Percentiles rank a stretch among this genome's conserved stretches.
These are phyloP conservation scores for Nasonia giraulti DNA, from an alignment of 1,140 invertebrate species.

Conservation along the genomic window DNA sequence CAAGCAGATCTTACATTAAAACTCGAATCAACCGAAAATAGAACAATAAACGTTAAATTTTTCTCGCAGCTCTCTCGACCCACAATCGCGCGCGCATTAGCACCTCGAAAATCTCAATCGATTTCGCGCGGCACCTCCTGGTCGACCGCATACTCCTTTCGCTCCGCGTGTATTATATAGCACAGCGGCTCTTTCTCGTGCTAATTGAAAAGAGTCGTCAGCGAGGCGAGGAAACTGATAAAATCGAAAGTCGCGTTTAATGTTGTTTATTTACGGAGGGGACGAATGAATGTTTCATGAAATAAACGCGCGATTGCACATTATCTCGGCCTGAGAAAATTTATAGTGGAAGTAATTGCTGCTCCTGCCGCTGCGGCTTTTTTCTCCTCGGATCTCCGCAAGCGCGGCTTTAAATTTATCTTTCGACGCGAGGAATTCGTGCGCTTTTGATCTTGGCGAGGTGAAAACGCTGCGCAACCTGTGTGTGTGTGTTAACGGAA, in stretches of 20 bases:
- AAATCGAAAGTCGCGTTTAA: constrained; percentile 44
- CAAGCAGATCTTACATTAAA: too few species aligned
- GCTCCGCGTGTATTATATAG: neutral
- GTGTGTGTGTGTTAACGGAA: neutral
- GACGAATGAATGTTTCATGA: constrained; percentile 43
- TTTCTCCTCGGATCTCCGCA: neutral
- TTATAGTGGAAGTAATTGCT: constrained; percentile 45
- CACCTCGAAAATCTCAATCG: neutral
- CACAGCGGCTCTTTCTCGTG: neutral
- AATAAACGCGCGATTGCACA: constrained; percentile 33
- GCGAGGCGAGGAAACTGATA: constrained; percentile 31
- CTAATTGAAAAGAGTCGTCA: constrained; percentile 51
- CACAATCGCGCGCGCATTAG: neutral
- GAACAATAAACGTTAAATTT: too few species aligned
- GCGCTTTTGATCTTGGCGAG: constrained; percentile 26
- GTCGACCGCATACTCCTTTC: neutral
- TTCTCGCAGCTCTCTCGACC: too few species aligned
- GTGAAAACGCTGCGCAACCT: neutral
- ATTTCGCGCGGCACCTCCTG: neutral
- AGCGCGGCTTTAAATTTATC: constrained; percentile 36
- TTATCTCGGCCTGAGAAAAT: constrained; percentile 44
- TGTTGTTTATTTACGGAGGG: constrained; percentile 23
- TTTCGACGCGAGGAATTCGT: constrained; percentile 18
- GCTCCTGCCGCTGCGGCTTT: neutral
- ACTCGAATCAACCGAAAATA: too few species aligned